phyloP scores from a whole-genome alignment of 2,888 invertebrate genomes.

The Drosophila anceps region DNA sequence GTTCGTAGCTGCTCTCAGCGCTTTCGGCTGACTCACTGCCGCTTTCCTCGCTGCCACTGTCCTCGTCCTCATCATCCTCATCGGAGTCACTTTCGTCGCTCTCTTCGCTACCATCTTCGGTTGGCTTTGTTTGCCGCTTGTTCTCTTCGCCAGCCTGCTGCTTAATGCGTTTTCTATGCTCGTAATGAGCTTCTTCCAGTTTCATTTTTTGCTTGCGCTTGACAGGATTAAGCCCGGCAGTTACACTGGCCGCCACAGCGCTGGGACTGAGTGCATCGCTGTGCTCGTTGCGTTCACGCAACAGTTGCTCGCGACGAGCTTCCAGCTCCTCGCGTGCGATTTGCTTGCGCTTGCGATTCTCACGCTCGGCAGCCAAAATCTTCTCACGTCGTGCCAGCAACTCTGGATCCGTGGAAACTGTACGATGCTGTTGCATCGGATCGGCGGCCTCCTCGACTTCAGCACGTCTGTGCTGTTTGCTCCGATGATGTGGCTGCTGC shows the following conservation, averaged over 20 bases:
- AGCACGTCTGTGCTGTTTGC: constrained; percentile 76
- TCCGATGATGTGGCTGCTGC: constrained; percentile 59
- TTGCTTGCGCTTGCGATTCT: constrained; percentile 92
- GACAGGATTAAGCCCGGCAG: constrained; percentile 80
- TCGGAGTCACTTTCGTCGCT: constrained; percentile 61
- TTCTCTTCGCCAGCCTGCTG: constrained; percentile 72
- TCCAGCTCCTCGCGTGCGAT: constrained; percentile 90
- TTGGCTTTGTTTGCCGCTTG: constrained; percentile 59
- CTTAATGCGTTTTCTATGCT: constrained; percentile 68
- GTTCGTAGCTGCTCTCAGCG: constrained; percentile 60
- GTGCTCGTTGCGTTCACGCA: constrained; percentile 74
- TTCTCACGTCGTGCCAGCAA: constrained; percentile 88
- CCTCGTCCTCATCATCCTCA: constrained; percentile 40
- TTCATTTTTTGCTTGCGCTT: constrained; percentile 67
- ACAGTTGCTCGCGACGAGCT: constrained; percentile 87
- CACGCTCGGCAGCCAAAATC: constrained; percentile 90
- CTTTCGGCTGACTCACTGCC: constrained; percentile 57
- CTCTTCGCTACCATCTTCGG: constrained; percentile 41
- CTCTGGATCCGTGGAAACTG: constrained; percentile 85
- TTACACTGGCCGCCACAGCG: constrained; percentile 82
- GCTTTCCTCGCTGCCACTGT: constrained; percentile 56
- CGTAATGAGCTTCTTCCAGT: constrained; percentile 55
- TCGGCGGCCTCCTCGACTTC: constrained; percentile 67
- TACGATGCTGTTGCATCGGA: constrained; percentile 54
- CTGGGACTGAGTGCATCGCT: constrained; percentile 79